phyloP scores from a whole-genome alignment of 2,888 invertebrate species.

The Archips xylosteana region DNA sequence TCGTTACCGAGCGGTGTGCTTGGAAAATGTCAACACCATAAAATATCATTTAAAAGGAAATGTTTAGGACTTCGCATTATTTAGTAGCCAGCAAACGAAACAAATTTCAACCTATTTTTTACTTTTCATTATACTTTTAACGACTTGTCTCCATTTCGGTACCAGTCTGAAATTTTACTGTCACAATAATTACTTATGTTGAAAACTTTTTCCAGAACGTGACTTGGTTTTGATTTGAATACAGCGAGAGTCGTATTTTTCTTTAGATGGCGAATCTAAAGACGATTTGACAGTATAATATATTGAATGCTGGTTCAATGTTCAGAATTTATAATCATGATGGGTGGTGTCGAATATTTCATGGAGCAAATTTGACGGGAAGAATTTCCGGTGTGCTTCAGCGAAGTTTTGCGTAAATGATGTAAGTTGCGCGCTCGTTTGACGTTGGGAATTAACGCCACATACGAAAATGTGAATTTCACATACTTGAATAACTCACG shows the following conservation, averaged over 20 bases:
- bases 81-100: constrained; percentile 37
- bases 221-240: constrained; percentile 16
- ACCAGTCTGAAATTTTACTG: constrained; percentile 13
- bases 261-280: background rate
- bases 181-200: constrained; percentile 30
- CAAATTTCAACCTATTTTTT: constrained; percentile 28
- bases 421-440: constrained; percentile 65
- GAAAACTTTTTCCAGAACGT: constrained; percentile 32
- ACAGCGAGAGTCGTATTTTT: constrained; percentile 6
- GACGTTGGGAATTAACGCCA: constrained; percentile 63
- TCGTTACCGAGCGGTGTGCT: constrained; percentile 58
- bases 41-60: constrained; percentile 62
- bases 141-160: constrained; percentile 33
- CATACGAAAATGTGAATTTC: constrained; percentile 61
- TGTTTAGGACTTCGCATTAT: constrained; percentile 50
- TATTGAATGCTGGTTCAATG: constrained; percentile 26
- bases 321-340: constrained; percentile 49
- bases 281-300: constrained; percentile 25
- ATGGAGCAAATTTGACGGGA: constrained; percentile 52
- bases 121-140: constrained; percentile 36
- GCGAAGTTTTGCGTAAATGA: constrained; percentile 64
- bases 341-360: constrained; percentile 64
- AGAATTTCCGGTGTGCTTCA: constrained; percentile 57
- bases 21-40: constrained; percentile 64
- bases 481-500: constrained; percentile 58